These are phyloP conservation scores for Tursiops truncatus DNA, from an alignment of 2,113 vertebrate genomes.

Conservation along the genomic window DNA sequence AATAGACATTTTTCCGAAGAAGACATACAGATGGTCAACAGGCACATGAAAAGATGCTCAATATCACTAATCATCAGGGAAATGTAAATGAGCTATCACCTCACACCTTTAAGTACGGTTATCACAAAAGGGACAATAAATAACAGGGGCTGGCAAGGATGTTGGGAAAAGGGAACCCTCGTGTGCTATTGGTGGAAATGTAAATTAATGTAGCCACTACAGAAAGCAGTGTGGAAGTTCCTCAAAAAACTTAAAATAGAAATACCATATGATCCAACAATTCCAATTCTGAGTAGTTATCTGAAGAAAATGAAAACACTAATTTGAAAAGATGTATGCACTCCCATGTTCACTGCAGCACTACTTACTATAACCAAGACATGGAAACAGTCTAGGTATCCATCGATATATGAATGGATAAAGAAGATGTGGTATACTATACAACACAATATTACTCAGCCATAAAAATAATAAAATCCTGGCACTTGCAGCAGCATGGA, in stretches of 20 bases:
- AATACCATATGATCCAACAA: fast-evolving
- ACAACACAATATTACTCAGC: fast-evolving
- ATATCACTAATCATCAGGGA: fast-evolving
- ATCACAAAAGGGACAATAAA: no score
- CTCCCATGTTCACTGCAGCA: no score
- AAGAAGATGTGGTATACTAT: fast-evolving
- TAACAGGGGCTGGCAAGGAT: neutral
- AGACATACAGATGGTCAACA: neutral
- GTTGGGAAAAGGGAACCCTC: neutral
- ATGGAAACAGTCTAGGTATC: fast-evolving
- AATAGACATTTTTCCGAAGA: neutral
- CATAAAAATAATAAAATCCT: fast-evolving
- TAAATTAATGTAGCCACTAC: neutral
- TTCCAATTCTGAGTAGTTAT: neutral
- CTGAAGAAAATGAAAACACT: neutral
- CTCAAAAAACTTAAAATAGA: no score
- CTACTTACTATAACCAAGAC: fast-evolving
- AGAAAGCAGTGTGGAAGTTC: neutral
- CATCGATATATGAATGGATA: fast-evolving
- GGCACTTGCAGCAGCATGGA: no score
- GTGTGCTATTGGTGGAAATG: fast-evolving
- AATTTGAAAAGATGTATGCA: fast-evolving
- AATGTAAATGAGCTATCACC: fast-evolving
- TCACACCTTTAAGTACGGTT: neutral
- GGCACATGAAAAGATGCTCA: neutral